phyloP scores from a whole-genome alignment of 2,888 invertebrate genomes.

The Erannis defoliaria region DNA sequence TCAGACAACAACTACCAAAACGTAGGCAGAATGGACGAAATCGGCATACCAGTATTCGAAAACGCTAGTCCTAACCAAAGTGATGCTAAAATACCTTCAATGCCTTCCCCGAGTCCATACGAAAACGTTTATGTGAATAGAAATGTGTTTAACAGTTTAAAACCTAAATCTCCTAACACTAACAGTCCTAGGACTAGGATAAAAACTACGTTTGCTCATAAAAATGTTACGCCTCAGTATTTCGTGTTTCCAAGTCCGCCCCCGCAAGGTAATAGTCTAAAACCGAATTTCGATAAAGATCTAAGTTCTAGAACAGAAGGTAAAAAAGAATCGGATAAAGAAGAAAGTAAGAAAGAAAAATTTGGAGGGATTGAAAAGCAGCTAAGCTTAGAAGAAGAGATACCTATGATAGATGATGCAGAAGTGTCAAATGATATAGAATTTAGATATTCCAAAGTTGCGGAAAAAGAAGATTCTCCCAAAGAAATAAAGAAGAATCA shows the following conservation, averaged over 20 bases:
- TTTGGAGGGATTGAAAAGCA: conserved; percentile 81
- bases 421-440: conserved; percentile 79
- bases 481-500: conserved; percentile 58
- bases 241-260: conserved; percentile 81
- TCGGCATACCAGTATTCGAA: conserved; percentile 78
- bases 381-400: conserved; percentile 81
- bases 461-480: conserved; percentile 53
- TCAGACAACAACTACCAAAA: conserved; percentile 70
- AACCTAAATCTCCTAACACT: conserved; percentile 80
- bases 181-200: conserved; percentile 88
- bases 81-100: conserved; percentile 45
- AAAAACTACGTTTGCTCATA: conserved; percentile 86
- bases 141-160: conserved; percentile 63
- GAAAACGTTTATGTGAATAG: conserved; percentile 87
- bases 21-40: conserved; percentile 78
- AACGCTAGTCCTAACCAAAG: conserved; percentile 74
- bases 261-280: conserved; percentile 60
- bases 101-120: conserved; percentile 82
- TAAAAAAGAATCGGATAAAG: conserved; percentile 1
- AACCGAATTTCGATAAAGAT: conserved; percentile 58
- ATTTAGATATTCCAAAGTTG: conserved; percentile 71
- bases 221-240: conserved; percentile 81
- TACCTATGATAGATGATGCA: conserved; percentile 83
- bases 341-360: conserved; percentile 41
- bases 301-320: conserved; percentile 19